Evolutionary conservation across 2,113 vertebrate species (phyloP).

Genomic region (Podarcis cretensis): DNA sequence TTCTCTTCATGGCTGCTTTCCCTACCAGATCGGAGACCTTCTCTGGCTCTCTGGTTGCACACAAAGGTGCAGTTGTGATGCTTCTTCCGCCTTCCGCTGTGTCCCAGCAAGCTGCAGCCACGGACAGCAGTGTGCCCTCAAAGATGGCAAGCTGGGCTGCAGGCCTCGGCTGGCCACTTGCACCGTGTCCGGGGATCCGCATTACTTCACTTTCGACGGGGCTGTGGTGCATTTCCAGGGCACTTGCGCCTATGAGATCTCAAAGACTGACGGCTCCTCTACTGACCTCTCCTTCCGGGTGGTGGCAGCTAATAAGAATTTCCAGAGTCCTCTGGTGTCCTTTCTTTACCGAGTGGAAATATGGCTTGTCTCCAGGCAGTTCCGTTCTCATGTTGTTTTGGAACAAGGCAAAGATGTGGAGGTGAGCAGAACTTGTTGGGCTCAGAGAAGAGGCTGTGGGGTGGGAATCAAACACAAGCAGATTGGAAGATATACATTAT

Average conservation of each 20-base stretch:
- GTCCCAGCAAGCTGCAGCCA: slow-evolving; percentile 42
- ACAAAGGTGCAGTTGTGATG: slow-evolving; percentile 61
- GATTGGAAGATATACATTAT: too few species aligned
- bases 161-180: slow-evolving; percentile 66
- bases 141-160: slow-evolving; percentile 61
- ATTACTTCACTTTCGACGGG: slow-evolving; percentile 81
- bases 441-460: too few species aligned
- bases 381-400: neutral
- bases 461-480: too few species aligned
- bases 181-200: slow-evolving; percentile 76
- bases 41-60: slow-evolving; percentile 69
- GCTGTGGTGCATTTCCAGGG: slow-evolving; percentile 78
- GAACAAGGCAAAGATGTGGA: slow-evolving; percentile 36
- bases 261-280: slow-evolving; percentile 44
- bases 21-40: slow-evolving; percentile 56
- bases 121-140: slow-evolving; percentile 63
- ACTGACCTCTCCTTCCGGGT: slow-evolving; percentile 51
- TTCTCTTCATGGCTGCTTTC: neutral
- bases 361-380: neutral
- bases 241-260: slow-evolving; percentile 79
- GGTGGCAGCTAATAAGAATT: slow-evolving; percentile 69
- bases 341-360: slow-evolving; percentile 50
- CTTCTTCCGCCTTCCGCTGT: slow-evolving; percentile 60
- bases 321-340: slow-evolving; percentile 62
- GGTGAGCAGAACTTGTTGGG: slow-evolving; percentile 33